Evolutionary conservation across 2,113 vertebrate species (phyloP).

Genomic region (Dolichallabes microphthalmus): DNA sequence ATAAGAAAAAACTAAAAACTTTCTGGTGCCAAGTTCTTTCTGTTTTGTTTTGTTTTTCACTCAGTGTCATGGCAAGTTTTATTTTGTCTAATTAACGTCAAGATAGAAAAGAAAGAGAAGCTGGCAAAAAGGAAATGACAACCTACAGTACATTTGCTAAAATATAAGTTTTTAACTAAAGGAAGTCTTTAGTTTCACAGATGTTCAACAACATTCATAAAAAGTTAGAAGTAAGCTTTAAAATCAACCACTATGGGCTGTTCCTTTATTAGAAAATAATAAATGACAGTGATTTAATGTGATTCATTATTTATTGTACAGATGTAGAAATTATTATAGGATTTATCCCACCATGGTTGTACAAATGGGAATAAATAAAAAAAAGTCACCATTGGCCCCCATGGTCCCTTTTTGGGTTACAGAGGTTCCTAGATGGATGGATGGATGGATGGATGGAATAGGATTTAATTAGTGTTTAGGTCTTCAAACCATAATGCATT

Average conservation of each 20-base stretch:
- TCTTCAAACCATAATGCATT: background rate
- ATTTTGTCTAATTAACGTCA: background rate
- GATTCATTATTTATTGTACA: background rate
- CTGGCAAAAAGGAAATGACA: background rate
- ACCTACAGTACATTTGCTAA: background rate
- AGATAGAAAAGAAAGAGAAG: background rate
- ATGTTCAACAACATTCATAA: background rate
- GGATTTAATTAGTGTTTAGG: background rate
- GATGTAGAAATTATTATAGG: background rate
- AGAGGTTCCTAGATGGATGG: no score
- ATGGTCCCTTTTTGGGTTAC: no score
- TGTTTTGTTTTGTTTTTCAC: no score
- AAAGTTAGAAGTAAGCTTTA: background rate
- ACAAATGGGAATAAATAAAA: no score
- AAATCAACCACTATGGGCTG: background rate
- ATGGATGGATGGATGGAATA: background rate
- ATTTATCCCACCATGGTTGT: background rate
- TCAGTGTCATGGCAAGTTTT: background rate
- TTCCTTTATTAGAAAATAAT: background rate
- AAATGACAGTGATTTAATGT: background rate
- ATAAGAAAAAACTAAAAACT: no score
- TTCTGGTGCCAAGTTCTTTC: no score
- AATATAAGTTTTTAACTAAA: background rate
- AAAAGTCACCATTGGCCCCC: no score
- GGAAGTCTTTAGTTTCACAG: background rate